A percentile compares a stretch with the other conserved stretches of the same genome.
Evolutionary conservation across 2,888 invertebrate genomes (phyloP).

Genomic region (Chromoteleia sp.): DNA sequence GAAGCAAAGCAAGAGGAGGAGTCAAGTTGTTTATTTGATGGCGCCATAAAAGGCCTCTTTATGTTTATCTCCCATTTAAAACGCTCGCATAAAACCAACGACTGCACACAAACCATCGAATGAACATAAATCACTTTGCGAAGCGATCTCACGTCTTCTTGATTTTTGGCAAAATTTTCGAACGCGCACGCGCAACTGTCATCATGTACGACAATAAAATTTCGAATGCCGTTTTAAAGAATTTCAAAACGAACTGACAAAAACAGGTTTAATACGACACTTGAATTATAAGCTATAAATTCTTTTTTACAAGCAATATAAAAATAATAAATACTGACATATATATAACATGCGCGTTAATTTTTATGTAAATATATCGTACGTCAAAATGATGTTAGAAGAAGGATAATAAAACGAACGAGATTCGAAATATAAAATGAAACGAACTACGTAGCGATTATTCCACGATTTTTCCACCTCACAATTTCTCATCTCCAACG

Average conservation of each 20-base stretch:
- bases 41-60: conserved; percentile 85
- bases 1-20: conserved; percentile 81
- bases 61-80: conserved; percentile 85
- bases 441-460: no score
- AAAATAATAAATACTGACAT: conserved; percentile 1
- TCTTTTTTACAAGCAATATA: conserved; percentile 1
- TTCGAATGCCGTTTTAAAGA: conserved; percentile 28
- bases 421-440: no score
- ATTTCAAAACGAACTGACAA: conserved; percentile 30
- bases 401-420: no score
- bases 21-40: conserved; percentile 85
- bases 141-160: conserved; percentile 75
- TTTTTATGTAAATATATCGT: neutral
- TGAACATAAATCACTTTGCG: conserved; percentile 82
- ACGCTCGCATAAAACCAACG: conserved; percentile 83
- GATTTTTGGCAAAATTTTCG: conserved; percentile 67
- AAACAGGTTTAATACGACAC: conserved; percentile 20
- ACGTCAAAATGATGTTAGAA: no score
- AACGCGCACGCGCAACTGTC: conserved; percentile 64
- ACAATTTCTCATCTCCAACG: no score
- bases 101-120: conserved; percentile 83
- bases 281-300: neutral
- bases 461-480: no score
- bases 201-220: conserved; percentile 51
- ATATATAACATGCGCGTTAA: neutral